Evolutionary conservation across 2,797 vertebrate genomes (phyloP).

Genomic region (Macropodus opercularis): DNA sequence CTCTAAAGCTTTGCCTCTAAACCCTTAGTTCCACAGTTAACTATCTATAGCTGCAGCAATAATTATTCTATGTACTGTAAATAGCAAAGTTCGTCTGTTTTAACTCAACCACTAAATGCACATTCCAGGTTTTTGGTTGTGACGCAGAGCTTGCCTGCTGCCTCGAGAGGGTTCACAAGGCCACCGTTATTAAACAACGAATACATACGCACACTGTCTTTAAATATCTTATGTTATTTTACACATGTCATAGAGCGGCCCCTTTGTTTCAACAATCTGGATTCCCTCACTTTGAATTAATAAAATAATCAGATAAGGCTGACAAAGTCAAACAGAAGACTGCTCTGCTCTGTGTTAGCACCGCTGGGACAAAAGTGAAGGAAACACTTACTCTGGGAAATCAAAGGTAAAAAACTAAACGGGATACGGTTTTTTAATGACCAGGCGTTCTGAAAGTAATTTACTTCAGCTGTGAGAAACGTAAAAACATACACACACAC

Average conservation of each 20-base stretch:
- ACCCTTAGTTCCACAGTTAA: neutral
- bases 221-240: conserved; percentile 18
- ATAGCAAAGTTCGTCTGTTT: neutral
- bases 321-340: conserved; percentile 53
- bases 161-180: neutral
- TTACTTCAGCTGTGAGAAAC: conserved; percentile 43
- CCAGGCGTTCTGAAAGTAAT: conserved; percentile 46
- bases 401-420: conserved; percentile 20
- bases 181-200: conserved; percentile 6
- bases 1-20: neutral
- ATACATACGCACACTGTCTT: conserved; percentile 6
- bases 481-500: conserved; percentile 32
- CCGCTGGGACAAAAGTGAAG: conserved; percentile 45
- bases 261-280: conserved; percentile 41
- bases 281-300: conserved; percentile 42
- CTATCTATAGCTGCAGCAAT: neutral
- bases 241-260: conserved; percentile 19
- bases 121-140: neutral
- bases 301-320: conserved; percentile 52
- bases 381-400: conserved; percentile 62
- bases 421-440: conserved; percentile 43
- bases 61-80: neutral
- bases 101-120: neutral
- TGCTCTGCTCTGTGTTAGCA: conserved; percentile 52
- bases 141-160: neutral